phyloP scores from a whole-genome alignment of 2,113 vertebrate species.

The Paramormyrops kingsleyae region DNA sequence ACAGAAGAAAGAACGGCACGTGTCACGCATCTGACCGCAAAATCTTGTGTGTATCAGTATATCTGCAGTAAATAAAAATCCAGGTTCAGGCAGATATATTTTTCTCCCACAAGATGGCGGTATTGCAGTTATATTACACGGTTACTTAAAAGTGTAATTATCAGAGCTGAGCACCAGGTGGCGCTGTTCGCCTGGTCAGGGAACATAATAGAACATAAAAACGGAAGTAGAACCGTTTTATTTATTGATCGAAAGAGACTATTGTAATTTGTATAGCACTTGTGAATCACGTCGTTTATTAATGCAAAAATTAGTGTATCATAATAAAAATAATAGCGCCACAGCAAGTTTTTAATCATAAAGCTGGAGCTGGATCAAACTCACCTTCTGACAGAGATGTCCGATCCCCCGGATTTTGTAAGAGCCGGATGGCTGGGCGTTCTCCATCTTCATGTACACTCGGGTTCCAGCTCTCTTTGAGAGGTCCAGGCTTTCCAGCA shows the following conservation, averaged over 20 bases:
- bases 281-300: not conserved
- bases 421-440: conserved; percentile 77
- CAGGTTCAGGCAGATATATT: not conserved
- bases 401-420: conserved; percentile 94
- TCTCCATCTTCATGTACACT: conserved; percentile 86
- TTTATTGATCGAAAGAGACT: not conserved
- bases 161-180: not conserved
- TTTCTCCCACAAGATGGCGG: not conserved
- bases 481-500: conserved; percentile 74
- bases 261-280: not conserved
- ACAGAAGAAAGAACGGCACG: not conserved
- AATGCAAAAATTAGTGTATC: not conserved
- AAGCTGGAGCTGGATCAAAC: not conserved
- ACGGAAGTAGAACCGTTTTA: not conserved
- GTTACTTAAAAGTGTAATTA: not conserved
- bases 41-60: not conserved
- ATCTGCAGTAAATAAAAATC: not conserved
- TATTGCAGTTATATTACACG: not conserved
- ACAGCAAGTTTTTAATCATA: not conserved
- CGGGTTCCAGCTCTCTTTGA: conserved; percentile 59
- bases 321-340: not conserved
- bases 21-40: not conserved
- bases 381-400: conserved; percentile 78
- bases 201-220: not conserved
- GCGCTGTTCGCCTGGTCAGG: not conserved